Evolutionary conservation across 2,113 vertebrate genomes (phyloP), one percentile per base, ranked within the genome.

Genomic region (Guaruba guarouba): DNA sequence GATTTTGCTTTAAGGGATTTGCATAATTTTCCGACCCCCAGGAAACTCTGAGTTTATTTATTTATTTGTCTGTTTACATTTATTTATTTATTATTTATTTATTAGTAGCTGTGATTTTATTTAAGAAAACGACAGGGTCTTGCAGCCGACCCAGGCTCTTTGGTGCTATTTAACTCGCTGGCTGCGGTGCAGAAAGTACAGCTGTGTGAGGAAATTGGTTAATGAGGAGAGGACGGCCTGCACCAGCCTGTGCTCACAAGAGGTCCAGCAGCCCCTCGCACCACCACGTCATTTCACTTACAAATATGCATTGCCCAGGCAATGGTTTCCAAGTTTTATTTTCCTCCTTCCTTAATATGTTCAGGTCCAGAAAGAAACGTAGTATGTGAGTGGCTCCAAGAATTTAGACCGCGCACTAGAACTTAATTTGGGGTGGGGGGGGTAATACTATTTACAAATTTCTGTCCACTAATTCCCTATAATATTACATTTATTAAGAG

Each of bases 171-270:
- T 71, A 82, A 27, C 29, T 35, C 14, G 6, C 91, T 90, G 96
- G 96, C 97, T 88, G 95, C 14, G 55, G 78, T 55, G 92, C 96
- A 96, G 92, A 94, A 95, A 93, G 91, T 91, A 96, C 88, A 96
- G 97, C 96, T 81, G 94, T 70, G 95, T 44, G 62, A 95, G 96
- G 95, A 97, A 97, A 96, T 95, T 85, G 96, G 92, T 95, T 96
- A 96, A 95, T 88, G 97, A 97, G 90, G 93, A 97, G 73, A 51
- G 48, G 66, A 23, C 13, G 31, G 75, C 77, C 92, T 67, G 88
- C 74, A 48, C 59, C 11, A 23, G 90, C 61, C 74, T 92, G 33
- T 41, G 43, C 92, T 78, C 28, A 29, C 57, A 88, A 89, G 59
- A 86, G 81, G 28, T 80, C 96, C 96, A 31, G 89, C 93, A 96